Evolutionary conservation across 2,797 vertebrate species (phyloP), one percentile per base, ranked within the genome.

Genomic region (Crypturellus tataupa): DNA sequence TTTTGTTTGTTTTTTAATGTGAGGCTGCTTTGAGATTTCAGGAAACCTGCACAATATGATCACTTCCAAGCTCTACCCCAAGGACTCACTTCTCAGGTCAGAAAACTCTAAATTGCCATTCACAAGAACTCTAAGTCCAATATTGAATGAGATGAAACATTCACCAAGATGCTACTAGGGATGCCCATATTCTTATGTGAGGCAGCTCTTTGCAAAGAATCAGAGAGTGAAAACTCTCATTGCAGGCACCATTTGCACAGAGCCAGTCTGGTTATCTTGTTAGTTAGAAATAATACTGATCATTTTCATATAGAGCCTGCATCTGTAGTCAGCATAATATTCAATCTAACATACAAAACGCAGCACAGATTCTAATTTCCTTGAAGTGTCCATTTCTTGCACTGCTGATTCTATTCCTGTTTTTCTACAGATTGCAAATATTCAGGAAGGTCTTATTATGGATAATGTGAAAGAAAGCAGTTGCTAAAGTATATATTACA

Each of bases 381-480:
- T 79, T 70, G 67, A 95, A 81, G 25, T 35, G 37, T 40, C 62
- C 76, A 21, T 70, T 89, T 93, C 78, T 80, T 90, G 68, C 47
- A 93, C 24, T 58, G 53, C 71, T 91, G 92, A 95, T 94, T 95
- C 90, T 93, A 51, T 40, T 87, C 67, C 21, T 83, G 70, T 82
- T 20, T 56, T 81, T 86, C 42, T 31, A 40, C 4, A 55, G 46
- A 12, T 1, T 33, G 21, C 49, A 12, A 16, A 76, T 10, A 51
- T 55, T 9, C 27, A 86, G 9, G 63, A 47, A 70, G 31, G 81
- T 11, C 1, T 44, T 47, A 44, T 76, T 81, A 51, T 12, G 27
- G 14, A 65, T 65, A 72, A 69, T 7, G 70, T 51, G 64, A 8
- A 23, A 11, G 55, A 72, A 84, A 88, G 72, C 15, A 27, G 6